A percentile compares a stretch with the other conserved stretches of the same genome.
Conservation (phyloP, 2,113 vertebrate genomes). For the Raja brachyura region DNA sequence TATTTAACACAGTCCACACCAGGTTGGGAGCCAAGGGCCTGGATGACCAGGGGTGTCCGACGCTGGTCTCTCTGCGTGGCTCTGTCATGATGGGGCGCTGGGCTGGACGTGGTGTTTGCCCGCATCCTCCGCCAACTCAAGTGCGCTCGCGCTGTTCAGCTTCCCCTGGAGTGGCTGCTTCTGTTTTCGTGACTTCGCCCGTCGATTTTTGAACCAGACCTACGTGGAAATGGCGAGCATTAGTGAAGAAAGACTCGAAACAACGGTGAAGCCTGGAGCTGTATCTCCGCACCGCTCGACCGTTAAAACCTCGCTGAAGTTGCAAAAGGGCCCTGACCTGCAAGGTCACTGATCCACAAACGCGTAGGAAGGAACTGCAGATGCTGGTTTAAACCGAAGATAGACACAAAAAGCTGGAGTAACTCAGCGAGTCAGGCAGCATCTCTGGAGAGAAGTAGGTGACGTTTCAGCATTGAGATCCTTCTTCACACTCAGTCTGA, state of each 20-base stretch:
- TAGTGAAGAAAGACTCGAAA: too few species aligned
- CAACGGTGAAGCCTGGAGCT: background rate
- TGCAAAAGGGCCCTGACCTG: too few species aligned
- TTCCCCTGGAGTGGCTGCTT: background rate
- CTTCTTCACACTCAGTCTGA: too few species aligned
- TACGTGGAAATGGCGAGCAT: constrained; percentile 40
- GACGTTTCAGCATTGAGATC: too few species aligned
- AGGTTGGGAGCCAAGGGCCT: background rate
- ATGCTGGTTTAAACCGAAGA: too few species aligned
- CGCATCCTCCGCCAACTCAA: background rate
- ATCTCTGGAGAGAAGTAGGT: too few species aligned
- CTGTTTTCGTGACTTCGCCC: constrained; percentile 54
- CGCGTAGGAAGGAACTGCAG: too few species aligned
- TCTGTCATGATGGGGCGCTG: constrained; percentile 47
- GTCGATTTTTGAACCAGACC: constrained; percentile 66
- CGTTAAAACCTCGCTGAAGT: too few species aligned
- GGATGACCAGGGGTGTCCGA: constrained; percentile 56
- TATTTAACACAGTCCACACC: background rate
- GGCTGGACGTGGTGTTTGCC: constrained; percentile 46
- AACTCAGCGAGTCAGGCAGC: too few species aligned
- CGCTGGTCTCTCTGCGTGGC: constrained; percentile 37
- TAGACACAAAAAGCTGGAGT: too few species aligned
- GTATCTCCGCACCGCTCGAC: too few species aligned
- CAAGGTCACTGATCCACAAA: too few species aligned
- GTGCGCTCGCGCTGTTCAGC: constrained; percentile 31